phyloP scores from a whole-genome alignment of 2,113 vertebrate species.

The Peromyscus maniculatus region DNA sequence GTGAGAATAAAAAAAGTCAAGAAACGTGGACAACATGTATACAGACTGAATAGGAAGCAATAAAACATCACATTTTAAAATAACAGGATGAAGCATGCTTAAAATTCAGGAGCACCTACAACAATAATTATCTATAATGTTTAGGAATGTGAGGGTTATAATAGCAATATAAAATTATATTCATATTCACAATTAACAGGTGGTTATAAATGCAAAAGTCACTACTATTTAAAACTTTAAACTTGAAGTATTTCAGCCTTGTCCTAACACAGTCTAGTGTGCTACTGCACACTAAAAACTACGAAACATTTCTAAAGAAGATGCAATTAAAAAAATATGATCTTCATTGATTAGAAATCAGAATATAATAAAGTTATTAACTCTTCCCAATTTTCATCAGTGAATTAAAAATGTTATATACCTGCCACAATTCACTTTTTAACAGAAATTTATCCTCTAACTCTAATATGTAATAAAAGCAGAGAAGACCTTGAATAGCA shows the following conservation, averaged over 20 bases:
- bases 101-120: background rate
- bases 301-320: background rate
- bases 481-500: background rate
- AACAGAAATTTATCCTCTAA: background rate
- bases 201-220: background rate
- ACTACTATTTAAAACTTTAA: background rate
- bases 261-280: background rate
- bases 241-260: background rate
- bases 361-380: background rate
- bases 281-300: background rate
- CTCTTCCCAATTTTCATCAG: background rate
- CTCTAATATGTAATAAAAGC: constrained; percentile 25
- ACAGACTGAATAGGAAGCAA: background rate
- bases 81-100: background rate
- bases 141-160: background rate
- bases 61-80: background rate
- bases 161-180: background rate
- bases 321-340: background rate
- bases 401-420: background rate
- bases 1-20: background rate
- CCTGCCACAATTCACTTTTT: background rate
- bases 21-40: background rate
- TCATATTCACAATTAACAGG: background rate
- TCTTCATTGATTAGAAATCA: background rate
- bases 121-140: background rate